Percentiles rank a stretch among this genome's conserved stretches.
Conservation (phyloP, 2,113 vertebrate species). For the Gnathonemus echidnorhynchus region DNA sequence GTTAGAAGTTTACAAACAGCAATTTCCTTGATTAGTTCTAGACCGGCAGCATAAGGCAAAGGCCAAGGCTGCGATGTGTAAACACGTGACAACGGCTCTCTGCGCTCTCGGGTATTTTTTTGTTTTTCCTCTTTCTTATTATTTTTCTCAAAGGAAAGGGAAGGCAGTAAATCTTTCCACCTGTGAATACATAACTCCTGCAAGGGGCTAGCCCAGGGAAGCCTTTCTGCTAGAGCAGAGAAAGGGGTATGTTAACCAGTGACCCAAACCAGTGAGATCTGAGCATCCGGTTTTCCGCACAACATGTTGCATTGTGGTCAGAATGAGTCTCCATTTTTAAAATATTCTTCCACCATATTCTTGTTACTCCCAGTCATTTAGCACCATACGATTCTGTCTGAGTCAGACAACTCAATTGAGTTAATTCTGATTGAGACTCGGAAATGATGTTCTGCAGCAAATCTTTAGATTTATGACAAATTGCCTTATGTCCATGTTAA, state of each 20-base stretch:
- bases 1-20: conserved; percentile 41
- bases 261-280: neutral
- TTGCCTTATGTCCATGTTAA: neutral
- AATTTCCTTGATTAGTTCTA: conserved; percentile 45
- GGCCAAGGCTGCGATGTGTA: conserved; percentile 15
- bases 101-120: neutral
- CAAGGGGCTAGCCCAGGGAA: neutral
- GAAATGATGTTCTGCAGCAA: conserved; percentile 11
- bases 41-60: conserved; percentile 32
- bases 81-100: conserved; percentile 18
- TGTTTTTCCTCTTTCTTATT: neutral
- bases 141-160: neutral
- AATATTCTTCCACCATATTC: neutral
- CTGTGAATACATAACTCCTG: conserved; percentile 3
- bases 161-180: conserved; percentile 23
- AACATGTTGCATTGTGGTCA: neutral
- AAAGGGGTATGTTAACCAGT: neutral
- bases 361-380: neutral
- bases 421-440: neutral
- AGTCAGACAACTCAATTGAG: conserved; percentile 10
- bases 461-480: conserved; percentile 7
- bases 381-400: neutral
- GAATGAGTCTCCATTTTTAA: neutral
- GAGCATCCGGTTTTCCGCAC: neutral
- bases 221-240: neutral